A percentile compares a stretch with the other conserved stretches of the same genome.
phyloP scores from a whole-genome alignment of 2,888 invertebrate genomes.

The Sussaba pulchella region DNA sequence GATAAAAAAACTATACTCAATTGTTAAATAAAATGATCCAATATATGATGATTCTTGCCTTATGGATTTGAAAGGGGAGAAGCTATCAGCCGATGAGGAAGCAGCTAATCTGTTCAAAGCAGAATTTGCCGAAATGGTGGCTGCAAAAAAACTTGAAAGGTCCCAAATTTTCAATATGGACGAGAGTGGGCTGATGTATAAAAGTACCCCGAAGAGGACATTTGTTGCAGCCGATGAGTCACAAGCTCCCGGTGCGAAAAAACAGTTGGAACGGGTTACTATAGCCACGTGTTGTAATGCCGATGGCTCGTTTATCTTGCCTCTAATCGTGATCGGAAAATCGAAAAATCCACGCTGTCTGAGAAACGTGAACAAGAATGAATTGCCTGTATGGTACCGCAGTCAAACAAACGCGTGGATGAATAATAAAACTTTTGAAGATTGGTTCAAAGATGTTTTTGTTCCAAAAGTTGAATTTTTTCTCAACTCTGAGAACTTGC shows the following conservation, averaged over 20 bases:
- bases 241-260: conserved; percentile 66
- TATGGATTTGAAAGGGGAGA: conserved; percentile 63
- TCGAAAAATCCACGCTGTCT: conserved; percentile 67
- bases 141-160: conserved; percentile 44
- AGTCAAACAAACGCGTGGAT: conserved; percentile 69
- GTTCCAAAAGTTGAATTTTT: conserved; percentile 51
- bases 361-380: conserved; percentile 59
- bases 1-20: conserved; percentile 46
- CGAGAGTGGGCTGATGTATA: conserved; percentile 68
- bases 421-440: conserved; percentile 63
- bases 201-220: conserved; percentile 66
- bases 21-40: conserved; percentile 39
- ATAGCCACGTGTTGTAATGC: conserved; percentile 68
- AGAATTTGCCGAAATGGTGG: conserved; percentile 59
- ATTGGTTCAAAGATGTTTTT: conserved; percentile 58
- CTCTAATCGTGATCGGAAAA: conserved; percentile 69
- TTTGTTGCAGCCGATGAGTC: conserved; percentile 62
- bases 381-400: conserved; percentile 68
- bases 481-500: conserved; percentile 62
- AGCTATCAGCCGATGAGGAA: conserved; percentile 63
- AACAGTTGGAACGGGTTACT: conserved; percentile 65
- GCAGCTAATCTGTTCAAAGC: conserved; percentile 63
- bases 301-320: conserved; percentile 62
- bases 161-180: conserved; percentile 70
- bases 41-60: conserved; percentile 41